phyloP scores from a whole-genome alignment of 2,113 vertebrate genomes.

The Pteropus alecto region DNA sequence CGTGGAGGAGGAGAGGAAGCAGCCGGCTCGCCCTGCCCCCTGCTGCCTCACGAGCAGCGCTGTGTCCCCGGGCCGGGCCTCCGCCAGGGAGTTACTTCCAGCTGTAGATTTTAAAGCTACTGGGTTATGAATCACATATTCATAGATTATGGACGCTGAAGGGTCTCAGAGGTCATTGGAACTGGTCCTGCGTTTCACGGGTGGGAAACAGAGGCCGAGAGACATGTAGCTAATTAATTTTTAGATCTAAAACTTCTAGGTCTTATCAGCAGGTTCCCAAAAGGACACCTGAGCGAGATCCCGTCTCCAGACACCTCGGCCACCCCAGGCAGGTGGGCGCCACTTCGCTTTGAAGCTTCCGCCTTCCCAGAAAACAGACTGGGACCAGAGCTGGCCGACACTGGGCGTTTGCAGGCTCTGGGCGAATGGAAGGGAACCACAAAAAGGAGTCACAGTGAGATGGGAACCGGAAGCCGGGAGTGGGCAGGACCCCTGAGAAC shows the following conservation, averaged over 20 bases:
- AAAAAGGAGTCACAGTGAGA: neutral
- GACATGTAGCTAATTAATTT: neutral
- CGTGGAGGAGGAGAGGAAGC: neutral
- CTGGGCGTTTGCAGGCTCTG: neutral
- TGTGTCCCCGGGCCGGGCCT: neutral
- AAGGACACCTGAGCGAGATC: neutral
- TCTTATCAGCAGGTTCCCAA: neutral
- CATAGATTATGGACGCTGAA: neutral
- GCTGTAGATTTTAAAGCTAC: neutral
- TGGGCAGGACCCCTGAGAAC: no score
- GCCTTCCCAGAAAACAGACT: neutral
- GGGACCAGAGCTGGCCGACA: accelerated
- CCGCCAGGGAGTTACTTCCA: neutral
- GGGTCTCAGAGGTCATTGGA: neutral
- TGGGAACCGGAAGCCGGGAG: neutral
- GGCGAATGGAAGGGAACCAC: neutral
- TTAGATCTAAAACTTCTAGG: neutral
- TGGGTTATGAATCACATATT: neutral
- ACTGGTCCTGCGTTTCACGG: neutral
- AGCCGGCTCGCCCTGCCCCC: neutral
- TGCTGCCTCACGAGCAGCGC: neutral
- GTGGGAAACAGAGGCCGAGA: neutral
- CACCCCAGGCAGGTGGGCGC: neutral
- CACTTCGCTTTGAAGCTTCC: neutral
- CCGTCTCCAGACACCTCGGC: neutral